These are phyloP conservation scores for Hydrozoanthus tunicans DNA, from an alignment of 64 coral and sea anemone species.

Conservation along the genomic window DNA sequence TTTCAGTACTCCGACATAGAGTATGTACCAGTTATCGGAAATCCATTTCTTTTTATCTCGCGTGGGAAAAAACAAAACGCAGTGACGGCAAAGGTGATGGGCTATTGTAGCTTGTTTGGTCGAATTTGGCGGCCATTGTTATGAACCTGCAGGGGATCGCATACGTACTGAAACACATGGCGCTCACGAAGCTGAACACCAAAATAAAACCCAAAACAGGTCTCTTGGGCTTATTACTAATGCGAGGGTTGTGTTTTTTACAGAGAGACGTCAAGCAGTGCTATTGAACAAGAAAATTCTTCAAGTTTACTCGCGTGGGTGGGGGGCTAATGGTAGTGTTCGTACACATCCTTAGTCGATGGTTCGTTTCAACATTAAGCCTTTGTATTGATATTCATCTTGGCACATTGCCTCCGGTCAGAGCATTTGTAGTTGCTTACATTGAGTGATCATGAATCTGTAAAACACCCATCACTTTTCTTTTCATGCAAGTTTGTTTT, in stretches of 20 bases:
- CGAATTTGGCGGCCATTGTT: conserved; percentile 34
- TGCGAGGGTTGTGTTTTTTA: conserved; percentile 57
- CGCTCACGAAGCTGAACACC: conserved; percentile 33
- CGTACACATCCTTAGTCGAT: conserved; percentile 9
- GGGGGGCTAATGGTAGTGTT: conserved; percentile 20
- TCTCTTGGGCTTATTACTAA: conserved; percentile 40
- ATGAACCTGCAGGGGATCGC: background rate
- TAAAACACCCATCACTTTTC: conserved; percentile 56
- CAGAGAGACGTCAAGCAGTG: conserved; percentile 29
- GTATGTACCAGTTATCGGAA: conserved; percentile 53
- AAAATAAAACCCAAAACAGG: conserved; percentile 53
- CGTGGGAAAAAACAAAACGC: conserved; percentile 42
- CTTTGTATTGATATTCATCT: conserved; percentile 49
- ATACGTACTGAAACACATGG: conserved; percentile 40
- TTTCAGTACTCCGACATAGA: conserved; percentile 52
- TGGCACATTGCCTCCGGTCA: conserved; percentile 38
- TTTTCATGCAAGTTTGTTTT: conserved; percentile 49
- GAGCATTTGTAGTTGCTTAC: conserved; percentile 34
- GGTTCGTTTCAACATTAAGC: conserved; percentile 29
- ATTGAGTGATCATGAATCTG: conserved; percentile 57
- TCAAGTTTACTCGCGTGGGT: conserved; percentile 34
- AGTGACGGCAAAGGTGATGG: conserved; percentile 34
- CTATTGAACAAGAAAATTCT: conserved; percentile 40
- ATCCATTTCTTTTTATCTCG: conserved; percentile 35
- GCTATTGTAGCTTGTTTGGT: conserved; percentile 14